A percentile compares a stretch with the other conserved stretches of the same genome.
These are phyloP conservation scores for Bradysia coprophila DNA, from an alignment of 1,140 invertebrate genomes.

Conservation along the genomic window DNA sequence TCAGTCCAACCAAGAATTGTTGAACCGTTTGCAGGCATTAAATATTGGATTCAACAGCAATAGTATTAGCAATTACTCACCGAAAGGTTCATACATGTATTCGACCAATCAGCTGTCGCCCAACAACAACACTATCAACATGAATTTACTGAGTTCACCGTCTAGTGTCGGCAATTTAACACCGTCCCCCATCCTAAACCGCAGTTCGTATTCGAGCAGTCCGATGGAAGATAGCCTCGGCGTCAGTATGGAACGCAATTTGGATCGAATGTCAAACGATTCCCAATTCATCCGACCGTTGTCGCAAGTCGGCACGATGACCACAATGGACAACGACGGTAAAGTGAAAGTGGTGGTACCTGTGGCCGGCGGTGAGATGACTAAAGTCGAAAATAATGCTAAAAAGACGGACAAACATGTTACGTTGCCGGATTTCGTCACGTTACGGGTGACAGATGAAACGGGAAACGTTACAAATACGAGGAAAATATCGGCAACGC, in stretches of 20 bases:
- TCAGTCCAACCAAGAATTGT: slow-evolving; percentile 29
- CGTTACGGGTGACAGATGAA: slow-evolving; percentile 20
- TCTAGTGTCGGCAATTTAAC: slow-evolving; percentile 10
- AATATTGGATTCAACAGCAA: slow-evolving; percentile 15
- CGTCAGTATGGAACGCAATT: slow-evolving; percentile 18
- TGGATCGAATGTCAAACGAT: slow-evolving; percentile 17
- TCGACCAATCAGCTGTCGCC: background rate
- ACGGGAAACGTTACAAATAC: slow-evolving; percentile 14
- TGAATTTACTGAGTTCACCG: slow-evolving; percentile 17
- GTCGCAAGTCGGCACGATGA: slow-evolving; percentile 38
- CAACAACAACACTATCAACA: slow-evolving; percentile 10
- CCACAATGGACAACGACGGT: slow-evolving; percentile 33
- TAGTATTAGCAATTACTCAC: slow-evolving; percentile 1
- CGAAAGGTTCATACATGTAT: background rate
- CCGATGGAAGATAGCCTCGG: slow-evolving; percentile 14
- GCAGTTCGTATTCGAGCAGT: slow-evolving; percentile 19
- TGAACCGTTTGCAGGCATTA: slow-evolving; percentile 33
- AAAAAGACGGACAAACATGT: slow-evolving; percentile 2
- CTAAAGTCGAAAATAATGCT: background rate
- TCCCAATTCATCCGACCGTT: slow-evolving; percentile 43
- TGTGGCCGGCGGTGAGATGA: slow-evolving; percentile 12
- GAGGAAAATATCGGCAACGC: slow-evolving; percentile 20
- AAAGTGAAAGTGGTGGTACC: slow-evolving; percentile 33
- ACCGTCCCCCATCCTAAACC: slow-evolving; percentile 17
- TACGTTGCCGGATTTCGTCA: slow-evolving; percentile 10